Conservation (phyloP, 2,888 invertebrate genomes). For the Rhamnusium bicolor region DNA sequence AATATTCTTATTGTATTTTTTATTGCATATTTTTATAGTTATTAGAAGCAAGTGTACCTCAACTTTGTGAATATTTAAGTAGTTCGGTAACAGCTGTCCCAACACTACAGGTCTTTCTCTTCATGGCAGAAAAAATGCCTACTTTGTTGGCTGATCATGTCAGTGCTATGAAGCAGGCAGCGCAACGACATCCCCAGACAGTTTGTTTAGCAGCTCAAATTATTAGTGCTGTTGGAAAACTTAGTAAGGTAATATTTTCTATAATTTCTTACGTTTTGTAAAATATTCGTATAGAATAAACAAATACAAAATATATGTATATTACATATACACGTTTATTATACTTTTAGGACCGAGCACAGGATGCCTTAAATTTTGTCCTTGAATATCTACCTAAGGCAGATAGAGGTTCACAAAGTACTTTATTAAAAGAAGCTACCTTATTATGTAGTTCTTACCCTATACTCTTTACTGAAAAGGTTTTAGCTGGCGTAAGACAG, state of each 20-base stretch:
- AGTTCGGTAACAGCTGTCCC: constrained; percentile 76
- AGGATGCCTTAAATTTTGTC: constrained; percentile 87
- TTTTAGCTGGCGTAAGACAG: constrained; percentile 82
- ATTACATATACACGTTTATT: neutral
- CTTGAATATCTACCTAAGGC: constrained; percentile 82
- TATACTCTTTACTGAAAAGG: constrained; percentile 84
- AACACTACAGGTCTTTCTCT: constrained; percentile 83
- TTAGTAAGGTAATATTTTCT: constrained; percentile 75
- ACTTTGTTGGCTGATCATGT: constrained; percentile 82
- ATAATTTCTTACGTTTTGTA: neutral
- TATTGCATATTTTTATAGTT: constrained; percentile 76
- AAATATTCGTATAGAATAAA: no score
- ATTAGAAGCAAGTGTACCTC: constrained; percentile 86
- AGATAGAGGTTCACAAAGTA: constrained; percentile 82
- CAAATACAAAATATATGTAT: neutral
- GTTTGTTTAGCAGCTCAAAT: constrained; percentile 81
- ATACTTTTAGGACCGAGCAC: constrained; percentile 80
- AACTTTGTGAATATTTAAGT: constrained; percentile 84
- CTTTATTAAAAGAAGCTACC: constrained; percentile 86
- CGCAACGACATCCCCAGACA: constrained; percentile 78
- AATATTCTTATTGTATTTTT: no score
- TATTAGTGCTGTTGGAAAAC: constrained; percentile 81
- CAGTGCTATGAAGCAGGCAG: constrained; percentile 78
- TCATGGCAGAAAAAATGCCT: constrained; percentile 82
- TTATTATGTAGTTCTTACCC: constrained; percentile 87